Conservation (phyloP, 2,113 vertebrate species). For the Verasper variegatus region DNA sequence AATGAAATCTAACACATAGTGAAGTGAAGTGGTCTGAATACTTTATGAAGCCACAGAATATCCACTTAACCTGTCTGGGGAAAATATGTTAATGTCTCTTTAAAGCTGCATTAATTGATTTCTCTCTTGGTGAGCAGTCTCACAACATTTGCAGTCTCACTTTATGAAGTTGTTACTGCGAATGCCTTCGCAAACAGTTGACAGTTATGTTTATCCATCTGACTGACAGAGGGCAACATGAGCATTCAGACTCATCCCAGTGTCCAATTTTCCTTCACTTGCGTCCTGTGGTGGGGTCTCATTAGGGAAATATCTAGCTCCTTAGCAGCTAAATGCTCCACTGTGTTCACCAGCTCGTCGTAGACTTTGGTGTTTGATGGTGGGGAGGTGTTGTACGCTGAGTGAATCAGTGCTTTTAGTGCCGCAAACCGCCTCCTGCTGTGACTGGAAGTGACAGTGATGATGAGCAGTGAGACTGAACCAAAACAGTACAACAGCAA, state of each 20-base stretch:
- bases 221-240: background rate
- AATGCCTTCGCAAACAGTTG: background rate
- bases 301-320: background rate
- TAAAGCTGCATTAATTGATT: background rate
- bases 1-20: background rate
- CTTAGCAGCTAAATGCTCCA: background rate
- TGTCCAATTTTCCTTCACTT: background rate
- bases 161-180: background rate
- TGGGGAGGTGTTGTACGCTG: background rate
- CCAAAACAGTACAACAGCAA: background rate
- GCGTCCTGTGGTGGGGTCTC: background rate
- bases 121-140: background rate
- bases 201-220: background rate
- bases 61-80: background rate
- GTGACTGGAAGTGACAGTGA: constrained; percentile 6
- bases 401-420: background rate
- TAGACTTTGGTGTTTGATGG: background rate
- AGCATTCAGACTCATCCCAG: background rate
- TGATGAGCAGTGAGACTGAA: background rate
- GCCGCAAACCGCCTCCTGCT: background rate
- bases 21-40: background rate
- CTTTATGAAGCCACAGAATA: background rate
- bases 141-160: background rate
- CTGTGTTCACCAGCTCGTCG: background rate
- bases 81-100: background rate